Evolutionary conservation across 1,140 invertebrate species (phyloP).

Genomic region (Drosophila ogumai): DNA sequence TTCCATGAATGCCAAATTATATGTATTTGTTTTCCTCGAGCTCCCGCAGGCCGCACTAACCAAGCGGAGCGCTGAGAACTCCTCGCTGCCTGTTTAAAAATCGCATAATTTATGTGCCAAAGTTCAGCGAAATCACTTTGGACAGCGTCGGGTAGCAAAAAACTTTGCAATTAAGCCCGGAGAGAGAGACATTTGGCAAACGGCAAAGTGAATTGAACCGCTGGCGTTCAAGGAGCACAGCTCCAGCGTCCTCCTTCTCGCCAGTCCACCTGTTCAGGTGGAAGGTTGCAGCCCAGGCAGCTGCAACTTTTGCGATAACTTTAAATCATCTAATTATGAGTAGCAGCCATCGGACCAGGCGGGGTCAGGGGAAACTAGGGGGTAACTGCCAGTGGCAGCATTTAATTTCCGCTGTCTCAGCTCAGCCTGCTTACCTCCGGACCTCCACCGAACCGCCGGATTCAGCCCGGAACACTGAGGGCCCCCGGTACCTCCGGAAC

Average conservation of each 20-base stretch:
- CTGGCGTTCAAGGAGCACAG: constrained; percentile 17
- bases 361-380: background rate
- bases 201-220: constrained; percentile 68
- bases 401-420: constrained; percentile 76
- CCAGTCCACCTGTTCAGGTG: constrained; percentile 18
- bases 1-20: constrained; percentile 83
- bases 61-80: constrained; percentile 4
- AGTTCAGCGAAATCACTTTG: constrained; percentile 79
- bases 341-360: constrained; percentile 64
- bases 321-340: constrained; percentile 84
- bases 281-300: constrained; percentile 36
- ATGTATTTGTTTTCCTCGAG: constrained; percentile 74
- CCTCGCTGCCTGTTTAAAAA: constrained; percentile 58
- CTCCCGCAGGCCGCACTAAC: constrained; percentile 26
- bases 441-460: background rate
- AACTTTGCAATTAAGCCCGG: constrained; percentile 78
- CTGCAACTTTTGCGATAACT: constrained; percentile 82
- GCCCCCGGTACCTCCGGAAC: background rate
- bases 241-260: background rate
- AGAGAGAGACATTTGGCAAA: constrained; percentile 66
- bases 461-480: constrained; percentile 5
- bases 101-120: constrained; percentile 78
- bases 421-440: constrained; percentile 22
- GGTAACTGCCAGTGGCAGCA: constrained; percentile 55
- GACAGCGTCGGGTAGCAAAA: constrained; percentile 55